These are phyloP conservation scores for Chloroclystis v-ata DNA, from an alignment of 2,888 invertebrate genomes.

Conservation along the genomic window DNA sequence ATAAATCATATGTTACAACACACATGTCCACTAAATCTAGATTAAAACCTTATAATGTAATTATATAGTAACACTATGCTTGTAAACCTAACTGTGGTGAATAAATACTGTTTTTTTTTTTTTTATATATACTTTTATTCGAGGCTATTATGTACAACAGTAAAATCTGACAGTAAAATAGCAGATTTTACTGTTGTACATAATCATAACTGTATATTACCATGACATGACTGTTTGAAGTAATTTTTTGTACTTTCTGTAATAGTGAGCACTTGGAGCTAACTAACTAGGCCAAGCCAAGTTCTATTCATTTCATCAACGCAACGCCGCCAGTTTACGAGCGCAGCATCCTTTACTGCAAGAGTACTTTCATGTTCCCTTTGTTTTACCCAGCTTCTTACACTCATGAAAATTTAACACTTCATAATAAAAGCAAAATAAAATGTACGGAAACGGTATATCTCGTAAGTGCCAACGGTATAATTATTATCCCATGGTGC, in stretches of 20 bases:
- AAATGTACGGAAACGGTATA: constrained; percentile 11
- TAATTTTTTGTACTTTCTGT: constrained; percentile 40
- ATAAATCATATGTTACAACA: no score
- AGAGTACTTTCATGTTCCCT: constrained; percentile 54
- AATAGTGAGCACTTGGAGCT: constrained; percentile 34
- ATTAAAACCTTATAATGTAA: no score
- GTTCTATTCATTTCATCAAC: constrained; percentile 51
- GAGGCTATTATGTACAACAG: no score
- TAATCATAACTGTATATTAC: no score
- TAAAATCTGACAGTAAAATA: no score
- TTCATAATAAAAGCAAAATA: constrained; percentile 42
- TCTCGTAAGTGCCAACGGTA: constrained; percentile 6
- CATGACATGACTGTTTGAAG: constrained; percentile 4
- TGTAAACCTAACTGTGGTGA: no score
- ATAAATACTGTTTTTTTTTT: no score
- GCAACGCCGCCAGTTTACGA: constrained; percentile 55
- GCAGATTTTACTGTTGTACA: no score
- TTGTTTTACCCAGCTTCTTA: constrained; percentile 52
- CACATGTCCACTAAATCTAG: no score
- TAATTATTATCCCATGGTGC: constrained; percentile 17
- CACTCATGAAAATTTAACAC: constrained; percentile 47
- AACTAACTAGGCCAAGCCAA: constrained; percentile 32
- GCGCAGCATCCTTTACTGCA: constrained; percentile 54
- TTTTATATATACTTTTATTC: no score
- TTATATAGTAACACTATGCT: no score